These are phyloP conservation scores for Merops nubicus DNA, from an alignment of 2,113 vertebrate genomes.

Conservation along the genomic window DNA sequence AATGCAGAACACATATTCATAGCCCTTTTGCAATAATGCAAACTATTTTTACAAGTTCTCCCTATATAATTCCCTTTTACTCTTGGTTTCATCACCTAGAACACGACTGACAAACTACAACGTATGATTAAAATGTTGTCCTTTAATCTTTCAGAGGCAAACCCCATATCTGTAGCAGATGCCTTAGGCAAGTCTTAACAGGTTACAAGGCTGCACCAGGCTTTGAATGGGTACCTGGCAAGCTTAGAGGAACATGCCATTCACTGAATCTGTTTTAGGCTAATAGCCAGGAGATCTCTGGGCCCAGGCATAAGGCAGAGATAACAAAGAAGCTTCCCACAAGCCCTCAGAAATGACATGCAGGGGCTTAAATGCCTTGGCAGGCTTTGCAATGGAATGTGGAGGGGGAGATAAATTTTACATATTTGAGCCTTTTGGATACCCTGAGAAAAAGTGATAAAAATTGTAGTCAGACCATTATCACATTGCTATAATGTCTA, in stretches of 20 bases:
- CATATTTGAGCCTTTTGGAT: neutral
- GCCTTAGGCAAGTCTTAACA: neutral
- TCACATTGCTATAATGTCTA: conserved; percentile 5
- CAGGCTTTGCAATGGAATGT: neutral
- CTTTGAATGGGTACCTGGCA: neutral
- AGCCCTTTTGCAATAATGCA: neutral
- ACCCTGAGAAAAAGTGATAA: conserved; percentile 15
- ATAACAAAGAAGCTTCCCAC: neutral
- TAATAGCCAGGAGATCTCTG: conserved; percentile 3
- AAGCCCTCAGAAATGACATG: neutral
- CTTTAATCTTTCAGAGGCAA: neutral
- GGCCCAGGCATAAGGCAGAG: neutral
- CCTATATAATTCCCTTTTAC: neutral
- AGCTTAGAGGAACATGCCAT: neutral
- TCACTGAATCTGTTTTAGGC: neutral
- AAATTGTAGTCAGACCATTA: conserved; percentile 31
- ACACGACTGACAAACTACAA: neutral
- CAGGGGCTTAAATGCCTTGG: neutral
- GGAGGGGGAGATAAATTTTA: neutral
- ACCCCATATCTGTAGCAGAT: neutral
- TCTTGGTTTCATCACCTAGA: neutral
- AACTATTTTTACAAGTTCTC: neutral
- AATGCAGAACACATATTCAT: neutral
- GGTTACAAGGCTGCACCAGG: neutral
- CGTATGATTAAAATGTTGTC: neutral